Evolutionary conservation across 2,113 vertebrate species (phyloP).

Genomic region (Fregata magnificens): DNA sequence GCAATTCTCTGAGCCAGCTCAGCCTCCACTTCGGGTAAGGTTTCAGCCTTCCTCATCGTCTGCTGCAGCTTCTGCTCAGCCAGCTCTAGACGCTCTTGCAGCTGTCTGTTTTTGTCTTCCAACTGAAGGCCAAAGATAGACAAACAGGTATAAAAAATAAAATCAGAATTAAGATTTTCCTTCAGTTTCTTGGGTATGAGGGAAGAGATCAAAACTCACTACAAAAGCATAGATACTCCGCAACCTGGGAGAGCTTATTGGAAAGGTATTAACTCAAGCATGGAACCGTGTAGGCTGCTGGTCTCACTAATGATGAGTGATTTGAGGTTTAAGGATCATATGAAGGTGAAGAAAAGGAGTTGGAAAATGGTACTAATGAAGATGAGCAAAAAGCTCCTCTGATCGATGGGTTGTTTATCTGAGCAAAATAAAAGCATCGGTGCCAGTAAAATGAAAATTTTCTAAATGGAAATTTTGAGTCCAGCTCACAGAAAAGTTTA

Average conservation of each 20-base stretch:
- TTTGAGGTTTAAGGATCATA: not conserved
- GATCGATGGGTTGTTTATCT: not conserved
- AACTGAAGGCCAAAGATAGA: conserved; percentile 74
- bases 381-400: not conserved
- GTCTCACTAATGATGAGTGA: not conserved
- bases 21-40: conserved; percentile 97
- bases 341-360: not conserved
- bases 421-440: not conserved
- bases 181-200: no score
- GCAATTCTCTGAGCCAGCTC: conserved; percentile 98
- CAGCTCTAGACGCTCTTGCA: conserved; percentile 93
- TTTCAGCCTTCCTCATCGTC: conserved; percentile 98
- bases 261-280: not conserved
- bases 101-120: conserved; percentile 98
- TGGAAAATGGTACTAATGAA: not conserved
- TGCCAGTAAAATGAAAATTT: not conserved
- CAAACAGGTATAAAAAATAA: not conserved
- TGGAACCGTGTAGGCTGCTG: not conserved
- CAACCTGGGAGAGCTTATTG: not conserved
- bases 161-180: not conserved
- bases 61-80: conserved; percentile 99
- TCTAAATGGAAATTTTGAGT: not conserved
- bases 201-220: no score
- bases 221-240: not conserved
- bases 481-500: not conserved